A percentile compares a stretch with the other conserved stretches of the same genome.
These are phyloP conservation scores for Hydrochoerus hydrochaeris DNA, from an alignment of 2,113 vertebrate species.

Conservation along the genomic window DNA sequence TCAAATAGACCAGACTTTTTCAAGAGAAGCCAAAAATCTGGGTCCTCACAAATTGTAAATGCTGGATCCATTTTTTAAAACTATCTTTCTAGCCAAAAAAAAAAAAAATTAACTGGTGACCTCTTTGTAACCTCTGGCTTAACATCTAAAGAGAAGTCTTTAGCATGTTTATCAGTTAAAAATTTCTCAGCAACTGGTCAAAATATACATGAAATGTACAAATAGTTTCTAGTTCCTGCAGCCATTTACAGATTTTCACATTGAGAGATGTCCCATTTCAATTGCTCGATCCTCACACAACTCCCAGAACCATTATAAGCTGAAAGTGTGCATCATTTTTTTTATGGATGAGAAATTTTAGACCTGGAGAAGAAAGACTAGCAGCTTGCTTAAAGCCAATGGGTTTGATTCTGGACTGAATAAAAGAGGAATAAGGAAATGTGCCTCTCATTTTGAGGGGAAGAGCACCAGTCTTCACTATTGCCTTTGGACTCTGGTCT, in stretches of 20 bases:
- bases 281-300: neutral
- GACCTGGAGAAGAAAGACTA: neutral
- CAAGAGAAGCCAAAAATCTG: conserved; percentile 50
- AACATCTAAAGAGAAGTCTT: conserved; percentile 28
- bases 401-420: neutral
- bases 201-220: neutral
- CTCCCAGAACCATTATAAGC: neutral
- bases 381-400: neutral
- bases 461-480: neutral
- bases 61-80: conserved; percentile 20
- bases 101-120: neutral
- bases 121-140: conserved; percentile 19
- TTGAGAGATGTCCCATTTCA: neutral
- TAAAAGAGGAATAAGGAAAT: neutral
- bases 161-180: neutral
- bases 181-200: conserved; percentile 7
- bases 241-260: neutral
- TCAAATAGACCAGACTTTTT: neutral
- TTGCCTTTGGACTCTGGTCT: neutral
- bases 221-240: neutral
- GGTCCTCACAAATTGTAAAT: conserved; percentile 35
- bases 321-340: neutral
- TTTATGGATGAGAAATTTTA: conserved; percentile 2
- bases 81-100: conserved; percentile 19
- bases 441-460: neutral